Base-by-base conservation (phyloP, 2,797 vertebrate genomes). In the Carduelis carduelis region DNA sequence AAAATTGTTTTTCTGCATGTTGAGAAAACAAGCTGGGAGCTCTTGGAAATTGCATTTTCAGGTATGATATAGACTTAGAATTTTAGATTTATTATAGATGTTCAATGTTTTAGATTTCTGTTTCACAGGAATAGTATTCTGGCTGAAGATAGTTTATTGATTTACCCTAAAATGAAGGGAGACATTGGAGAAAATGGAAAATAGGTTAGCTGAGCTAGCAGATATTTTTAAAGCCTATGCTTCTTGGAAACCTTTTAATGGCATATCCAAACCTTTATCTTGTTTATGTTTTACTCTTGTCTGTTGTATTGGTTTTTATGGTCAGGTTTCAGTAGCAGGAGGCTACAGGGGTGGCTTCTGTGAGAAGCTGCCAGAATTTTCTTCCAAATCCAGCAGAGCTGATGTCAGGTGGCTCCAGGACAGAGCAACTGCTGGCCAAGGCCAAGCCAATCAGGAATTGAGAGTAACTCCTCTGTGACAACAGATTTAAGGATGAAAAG, bases 401-500 rank as follows among this genome's bases (percentile, higher is more conserved):
- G 0, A 8, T 5, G 11, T 9, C 55, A 60, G 53, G 23, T 0
- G 0, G n/a, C 23, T 46, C 19, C n/a, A 23, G 63, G 37, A 46
- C 20, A 39, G n/a, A 68, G 12, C 6, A 12, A 28, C 46, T 5
- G 12, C 28, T 60, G n/a, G 15, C 15, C 37, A 52, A 24, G 12
- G 28, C 23, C 0, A 2, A 46, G 37, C 19, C 15, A 6, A 0
- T 2, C 5, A 28, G 19, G n/a, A 60, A 39, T 24, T 16, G 28
- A n/a, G 28, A 17, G 24, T 26, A 68, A 37, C 20, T 52, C 23
- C 28, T 60, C n/a, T 52, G 28, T 28, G 46, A 12, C 23, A 28
- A 14, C 28, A 39, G 21, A n/a, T 52, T 68, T 23, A 28, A 60
- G 47, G n/a, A 34, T 13, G 20, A 76, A 53, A 52, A 37, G 9